phyloP scores from a whole-genome alignment of 2,888 invertebrate genomes.

The Parascotia fuliginaria region DNA sequence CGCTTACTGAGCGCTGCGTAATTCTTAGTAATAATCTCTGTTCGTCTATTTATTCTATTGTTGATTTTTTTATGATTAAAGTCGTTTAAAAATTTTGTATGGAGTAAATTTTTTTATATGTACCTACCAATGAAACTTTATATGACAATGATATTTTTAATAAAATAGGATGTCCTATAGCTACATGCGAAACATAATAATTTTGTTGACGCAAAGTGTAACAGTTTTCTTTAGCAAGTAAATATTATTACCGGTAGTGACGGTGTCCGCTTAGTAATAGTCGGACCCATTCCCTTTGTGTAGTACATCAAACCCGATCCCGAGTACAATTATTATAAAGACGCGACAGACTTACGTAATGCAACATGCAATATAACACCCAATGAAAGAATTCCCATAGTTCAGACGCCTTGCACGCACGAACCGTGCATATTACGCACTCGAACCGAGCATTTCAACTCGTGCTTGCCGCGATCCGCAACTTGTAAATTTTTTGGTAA shows the following conservation, averaged over 20 bases:
- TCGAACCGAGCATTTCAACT: too few species aligned
- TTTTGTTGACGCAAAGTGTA: constrained; percentile 21
- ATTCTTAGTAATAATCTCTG: constrained; percentile 44
- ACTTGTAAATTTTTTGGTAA: too few species aligned
- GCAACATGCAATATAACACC: too few species aligned
- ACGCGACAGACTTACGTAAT: too few species aligned
- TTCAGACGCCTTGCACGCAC: too few species aligned
- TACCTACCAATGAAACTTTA: not conserved
- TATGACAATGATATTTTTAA: not conserved
- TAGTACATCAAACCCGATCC: constrained; percentile 53
- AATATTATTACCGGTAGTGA: constrained; percentile 49
- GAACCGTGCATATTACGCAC: too few species aligned
- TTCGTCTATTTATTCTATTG: constrained; percentile 36
- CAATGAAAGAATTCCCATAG: too few species aligned
- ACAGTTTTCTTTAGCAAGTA: constrained; percentile 44
- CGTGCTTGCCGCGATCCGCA: too few species aligned
- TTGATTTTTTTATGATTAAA: constrained; percentile 33
- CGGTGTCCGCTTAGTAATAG: constrained; percentile 61
- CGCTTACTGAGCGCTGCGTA: constrained; percentile 53
- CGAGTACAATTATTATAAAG: constrained; percentile 58
- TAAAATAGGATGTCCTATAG: too few species aligned
- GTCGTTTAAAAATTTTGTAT: too few species aligned
- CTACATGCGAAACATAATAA: not conserved
- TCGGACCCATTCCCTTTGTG: constrained; percentile 60
- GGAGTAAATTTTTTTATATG: not conserved